Base-by-base conservation (phyloP, 2,797 vertebrate genomes). In the Paguma larvata region DNA sequence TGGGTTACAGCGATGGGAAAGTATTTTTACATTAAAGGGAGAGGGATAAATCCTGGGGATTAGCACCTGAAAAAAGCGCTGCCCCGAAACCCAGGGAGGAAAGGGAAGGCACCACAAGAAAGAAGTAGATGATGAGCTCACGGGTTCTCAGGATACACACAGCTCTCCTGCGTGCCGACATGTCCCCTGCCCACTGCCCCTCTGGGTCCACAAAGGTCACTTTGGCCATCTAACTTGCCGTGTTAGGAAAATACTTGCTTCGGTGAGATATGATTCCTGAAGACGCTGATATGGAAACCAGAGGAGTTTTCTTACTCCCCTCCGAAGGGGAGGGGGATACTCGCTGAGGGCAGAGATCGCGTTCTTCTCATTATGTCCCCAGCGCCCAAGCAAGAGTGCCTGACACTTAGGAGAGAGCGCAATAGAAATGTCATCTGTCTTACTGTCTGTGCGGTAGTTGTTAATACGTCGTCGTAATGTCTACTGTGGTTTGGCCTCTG, bases 1-100 rank as follows among this genome's bases (percentile, higher is more conserved):
- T 89, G 56, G 59, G 70, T 90, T 96, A 67, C 34, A 79, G 70
- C 1, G 13, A 95, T 92, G 48, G 77, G 65, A 89, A 95, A 92
- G 53, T 90, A 92, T 92, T 97, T 95, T 97, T 89, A 78, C 79
- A 92, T 93, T 87, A 95, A 97, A 96, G 93, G 78, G 68, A 41
- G 88, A 93, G 16, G 51, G 18, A 91, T 46, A 95, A 44, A 97
- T 93, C 77, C 86, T 67, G 41, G 93, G 72, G 62, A 95, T 95
- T 92, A 94, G 44, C 59, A 90, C 51, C 72, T 92, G 68, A 46
- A 82, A 53, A 84, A 46, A 75, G 10, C 72, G 62, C 92, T 89
- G 9, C 16, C 77, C 80, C 62, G 38, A 90, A 97, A 65, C 41
- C 38, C 85, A 90, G 19, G 30, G 44, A 75, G 46, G 32, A 80